Evolutionary conservation across 2,113 vertebrate genomes (phyloP).

Genomic region (Mesitornis unicolor): DNA sequence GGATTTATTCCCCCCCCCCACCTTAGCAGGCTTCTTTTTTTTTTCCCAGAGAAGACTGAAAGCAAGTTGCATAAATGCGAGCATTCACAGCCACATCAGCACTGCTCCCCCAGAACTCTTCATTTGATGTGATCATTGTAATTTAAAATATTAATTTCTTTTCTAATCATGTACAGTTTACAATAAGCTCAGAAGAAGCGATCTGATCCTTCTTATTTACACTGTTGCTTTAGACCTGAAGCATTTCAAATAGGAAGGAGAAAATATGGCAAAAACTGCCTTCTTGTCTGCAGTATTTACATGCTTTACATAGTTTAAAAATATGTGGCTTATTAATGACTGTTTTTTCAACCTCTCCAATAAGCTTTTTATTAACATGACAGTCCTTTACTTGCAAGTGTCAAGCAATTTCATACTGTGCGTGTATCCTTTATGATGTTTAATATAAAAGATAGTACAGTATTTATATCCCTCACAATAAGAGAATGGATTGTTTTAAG

Average conservation of each 20-base stretch:
- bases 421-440: slow-evolving; percentile 66
- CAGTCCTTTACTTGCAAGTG: slow-evolving; percentile 62
- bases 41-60: neutral
- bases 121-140: neutral
- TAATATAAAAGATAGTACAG: slow-evolving; percentile 73
- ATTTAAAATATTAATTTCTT: neutral
- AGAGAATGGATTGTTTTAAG: slow-evolving; percentile 79
- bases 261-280: slow-evolving; percentile 61
- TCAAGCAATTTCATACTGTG: slow-evolving; percentile 13
- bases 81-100: neutral
- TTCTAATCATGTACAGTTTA: neutral
- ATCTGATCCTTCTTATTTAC: neutral
- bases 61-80: neutral
- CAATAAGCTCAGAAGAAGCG: neutral
- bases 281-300: slow-evolving; percentile 64
- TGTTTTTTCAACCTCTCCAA: slow-evolving; percentile 68
- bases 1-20: accelerated
- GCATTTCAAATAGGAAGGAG: neutral
- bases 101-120: neutral
- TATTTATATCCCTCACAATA: slow-evolving; percentile 77
- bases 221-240: slow-evolving; percentile 18
- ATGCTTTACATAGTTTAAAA: slow-evolving; percentile 74
- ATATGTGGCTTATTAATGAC: slow-evolving; percentile 77
- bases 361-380: slow-evolving; percentile 71
- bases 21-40: too few relatives aligned